Evolutionary conservation across 1,140 invertebrate genomes (phyloP), one percentile per base, ranked within the genome.

Genomic region (Drosophila tropicalis): DNA sequence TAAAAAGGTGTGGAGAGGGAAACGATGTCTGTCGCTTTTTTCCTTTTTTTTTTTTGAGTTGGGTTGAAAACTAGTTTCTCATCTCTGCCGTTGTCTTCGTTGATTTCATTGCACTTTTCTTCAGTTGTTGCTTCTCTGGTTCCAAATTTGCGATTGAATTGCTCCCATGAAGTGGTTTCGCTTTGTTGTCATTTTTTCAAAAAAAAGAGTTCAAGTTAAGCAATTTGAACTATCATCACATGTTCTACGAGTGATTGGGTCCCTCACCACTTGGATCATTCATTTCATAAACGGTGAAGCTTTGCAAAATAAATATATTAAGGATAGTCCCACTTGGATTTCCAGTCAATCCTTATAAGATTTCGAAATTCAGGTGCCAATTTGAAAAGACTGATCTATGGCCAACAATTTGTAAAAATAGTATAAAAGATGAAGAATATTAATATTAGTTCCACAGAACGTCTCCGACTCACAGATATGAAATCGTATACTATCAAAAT

Each of bases 51-150:
- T 39, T 13, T 39, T 80, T 79, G 77, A 83, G 81, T 79, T 79
- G 81, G 68, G 70, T 81, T 40, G 57, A 62, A 89, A 86, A 86
- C 83, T 86, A 86, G 83, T 86, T 86, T 86, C 72, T 10, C 41
- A 2, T 47, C 60, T 29, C 17, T 67, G 54, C 51, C 44, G 63
- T 61, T 29, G 29, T 29, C 56, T 58, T 54, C 58, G 40, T 39
- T 64, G 54, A 22, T 25, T 32, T 22, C 10, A 51, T 22, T 51
- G 44, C 44, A 12, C 9, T 47, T 17, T 17, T 17, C 7, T 22
- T 51, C 3, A 25, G 22, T 51, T 22, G n/a, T 44, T 51, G 7
- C 17, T 19, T 4, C 3, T 51, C 54, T n/a, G 76, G 76, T 51
- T 51, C n/a, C 19, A 67, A 79, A 67, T 58, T 66, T 76, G 40